Evolutionary conservation across 1,140 invertebrate genomes (phyloP).

Genomic region (Drosophila grimshawi): DNA sequence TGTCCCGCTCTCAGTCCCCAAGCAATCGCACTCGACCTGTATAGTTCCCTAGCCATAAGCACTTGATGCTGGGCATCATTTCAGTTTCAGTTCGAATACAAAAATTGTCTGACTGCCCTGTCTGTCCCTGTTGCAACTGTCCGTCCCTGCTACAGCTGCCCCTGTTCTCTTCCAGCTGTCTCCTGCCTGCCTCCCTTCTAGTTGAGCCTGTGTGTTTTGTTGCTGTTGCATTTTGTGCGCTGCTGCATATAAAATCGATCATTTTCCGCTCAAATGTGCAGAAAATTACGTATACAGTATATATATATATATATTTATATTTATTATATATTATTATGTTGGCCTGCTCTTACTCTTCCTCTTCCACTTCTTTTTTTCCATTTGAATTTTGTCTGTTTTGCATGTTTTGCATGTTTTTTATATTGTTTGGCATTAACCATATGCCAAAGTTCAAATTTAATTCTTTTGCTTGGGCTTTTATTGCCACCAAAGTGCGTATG

Average conservation of each 20-base stretch:
- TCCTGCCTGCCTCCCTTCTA: background rate
- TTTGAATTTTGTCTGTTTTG: background rate
- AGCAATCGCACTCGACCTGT: constrained; percentile 17
- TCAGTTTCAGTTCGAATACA: constrained; percentile 28
- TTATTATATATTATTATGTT: constrained; percentile 27
- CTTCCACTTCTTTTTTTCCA: constrained; percentile 15
- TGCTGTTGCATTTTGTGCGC: constrained; percentile 65
- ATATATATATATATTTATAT: constrained; percentile 7
- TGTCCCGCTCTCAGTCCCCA: background rate
- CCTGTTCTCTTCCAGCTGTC: background rate
- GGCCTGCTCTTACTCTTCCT: background rate
- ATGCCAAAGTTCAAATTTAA: constrained; percentile 6
- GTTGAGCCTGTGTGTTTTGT: constrained; percentile 44
- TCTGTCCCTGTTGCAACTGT: background rate
- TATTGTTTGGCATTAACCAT: constrained; percentile 8
- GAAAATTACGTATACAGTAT: constrained; percentile 61
- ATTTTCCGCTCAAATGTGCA: constrained; percentile 82
- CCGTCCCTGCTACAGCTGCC: background rate
- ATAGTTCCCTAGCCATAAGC: constrained; percentile 4
- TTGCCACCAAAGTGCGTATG: background rate
- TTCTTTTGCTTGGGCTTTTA: background rate
- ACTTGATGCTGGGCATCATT: constrained; percentile 38
- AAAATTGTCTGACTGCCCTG: constrained; percentile 17
- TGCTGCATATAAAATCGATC: constrained; percentile 78
- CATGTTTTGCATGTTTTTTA: background rate